Percentiles rank a stretch among this genome's conserved stretches.
Evolutionary conservation across 2,113 vertebrate genomes (phyloP).

Genomic region (Anser brachyrhynchus): DNA sequence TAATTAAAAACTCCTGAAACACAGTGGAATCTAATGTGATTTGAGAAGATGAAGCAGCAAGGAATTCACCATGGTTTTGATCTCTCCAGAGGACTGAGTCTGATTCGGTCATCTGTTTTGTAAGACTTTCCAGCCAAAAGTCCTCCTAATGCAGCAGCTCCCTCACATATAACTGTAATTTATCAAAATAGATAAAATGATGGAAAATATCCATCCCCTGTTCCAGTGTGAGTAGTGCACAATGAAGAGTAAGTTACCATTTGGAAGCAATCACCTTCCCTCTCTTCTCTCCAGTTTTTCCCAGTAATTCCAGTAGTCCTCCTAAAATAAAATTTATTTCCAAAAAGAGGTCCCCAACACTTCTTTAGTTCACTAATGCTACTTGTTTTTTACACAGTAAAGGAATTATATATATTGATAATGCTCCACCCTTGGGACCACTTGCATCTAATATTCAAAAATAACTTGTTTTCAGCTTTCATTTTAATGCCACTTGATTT

Average conservation of each 20-base stretch:
- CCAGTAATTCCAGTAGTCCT: conserved; percentile 1
- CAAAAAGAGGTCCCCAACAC: not conserved
- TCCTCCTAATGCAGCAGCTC: not conserved
- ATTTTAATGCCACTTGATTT: not conserved
- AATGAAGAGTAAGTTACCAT: not conserved
- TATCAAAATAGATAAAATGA: not conserved
- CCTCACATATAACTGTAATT: not conserved
- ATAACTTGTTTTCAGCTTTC: not conserved
- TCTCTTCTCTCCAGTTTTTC: not conserved
- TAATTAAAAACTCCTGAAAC: not conserved
- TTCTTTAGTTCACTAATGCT: not conserved
- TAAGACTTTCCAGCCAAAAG: not conserved
- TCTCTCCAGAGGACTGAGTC: not conserved
- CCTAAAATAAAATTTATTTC: not conserved
- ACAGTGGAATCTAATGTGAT: not conserved
- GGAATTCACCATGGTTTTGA: conserved; percentile 9
- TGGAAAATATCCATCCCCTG: not conserved
- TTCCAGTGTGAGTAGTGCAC: not conserved
- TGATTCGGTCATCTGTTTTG: not conserved
- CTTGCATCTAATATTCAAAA: not conserved
- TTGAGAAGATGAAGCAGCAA: not conserved
- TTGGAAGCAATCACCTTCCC: conserved; percentile 10
- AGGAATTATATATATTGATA: not conserved
- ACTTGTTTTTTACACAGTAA: not conserved
- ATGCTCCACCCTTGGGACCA: not conserved